These are phyloP conservation scores for Platichthys stellatus DNA, from an alignment of 2,113 vertebrate species.

Conservation along the genomic window DNA sequence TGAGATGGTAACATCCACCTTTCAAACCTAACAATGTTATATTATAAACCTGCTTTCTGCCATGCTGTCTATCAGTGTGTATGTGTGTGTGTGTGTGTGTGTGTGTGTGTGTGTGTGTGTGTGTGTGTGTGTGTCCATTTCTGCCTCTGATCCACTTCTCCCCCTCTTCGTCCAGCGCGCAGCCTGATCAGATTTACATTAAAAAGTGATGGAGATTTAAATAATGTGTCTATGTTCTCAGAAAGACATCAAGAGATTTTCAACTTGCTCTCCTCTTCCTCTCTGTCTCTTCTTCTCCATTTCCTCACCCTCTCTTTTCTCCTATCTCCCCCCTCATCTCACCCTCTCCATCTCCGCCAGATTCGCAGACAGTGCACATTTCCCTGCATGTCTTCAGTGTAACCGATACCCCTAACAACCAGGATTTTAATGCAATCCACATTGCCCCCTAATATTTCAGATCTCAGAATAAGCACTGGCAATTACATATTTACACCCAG, in stretches of 20 bases:
- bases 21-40: constrained; percentile 46
- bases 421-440: constrained; percentile 83
- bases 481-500: constrained; percentile 85
- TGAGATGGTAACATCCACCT: constrained; percentile 21
- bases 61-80: constrained; percentile 11
- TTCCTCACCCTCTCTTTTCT: constrained; percentile 87
- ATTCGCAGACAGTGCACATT: constrained; percentile 89
- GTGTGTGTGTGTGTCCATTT: constrained; percentile 19
- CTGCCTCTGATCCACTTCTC: constrained; percentile 81
- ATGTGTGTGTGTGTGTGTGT: constrained; percentile 12
- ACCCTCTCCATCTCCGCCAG: constrained; percentile 89
- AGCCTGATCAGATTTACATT: constrained; percentile 94
- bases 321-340: constrained; percentile 80
- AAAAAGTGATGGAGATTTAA: constrained; percentile 92
- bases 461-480: constrained; percentile 82
- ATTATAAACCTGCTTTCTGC: constrained; percentile 19
- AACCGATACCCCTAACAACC: constrained; percentile 82
- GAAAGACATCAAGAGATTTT: constrained; percentile 90
- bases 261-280: constrained; percentile 81
- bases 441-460: constrained; percentile 83
- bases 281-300: constrained; percentile 82
- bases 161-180: constrained; percentile 79
- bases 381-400: constrained; percentile 90
- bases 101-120: constrained; percentile 22
- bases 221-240: constrained; percentile 94